Percentiles rank a stretch among this genome's conserved stretches.
Evolutionary conservation across 2,113 vertebrate genomes (phyloP).

Genomic region (Oncorhynchus gorbuscha): DNA sequence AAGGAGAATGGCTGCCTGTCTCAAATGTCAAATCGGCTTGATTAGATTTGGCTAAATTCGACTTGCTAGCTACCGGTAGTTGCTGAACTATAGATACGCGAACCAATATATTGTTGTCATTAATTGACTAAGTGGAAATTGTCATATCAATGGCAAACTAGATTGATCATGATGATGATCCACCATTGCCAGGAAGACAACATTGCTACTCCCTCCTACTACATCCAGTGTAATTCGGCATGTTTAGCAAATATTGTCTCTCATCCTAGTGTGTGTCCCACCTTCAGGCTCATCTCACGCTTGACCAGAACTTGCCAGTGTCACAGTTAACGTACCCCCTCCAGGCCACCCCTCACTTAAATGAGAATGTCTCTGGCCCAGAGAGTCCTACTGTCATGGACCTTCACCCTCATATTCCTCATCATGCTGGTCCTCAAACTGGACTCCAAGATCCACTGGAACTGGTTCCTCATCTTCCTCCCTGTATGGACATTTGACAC

Average conservation of each 20-base stretch:
- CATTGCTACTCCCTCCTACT: too few relatives aligned
- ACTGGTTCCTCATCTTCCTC: conserved; percentile 96
- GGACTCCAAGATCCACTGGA: conserved; percentile 88
- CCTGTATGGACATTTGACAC: conserved; percentile 95
- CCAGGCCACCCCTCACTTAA: neutral
- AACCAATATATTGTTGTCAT: too few relatives aligned
- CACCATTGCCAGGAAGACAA: neutral
- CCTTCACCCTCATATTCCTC: conserved; percentile 91
- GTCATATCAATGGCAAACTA: too few relatives aligned
- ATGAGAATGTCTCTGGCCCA: conserved; percentile 92
- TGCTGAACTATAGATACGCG: neutral
- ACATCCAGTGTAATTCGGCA: conserved; percentile 4
- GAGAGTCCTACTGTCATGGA: conserved; percentile 92
- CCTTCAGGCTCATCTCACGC: neutral
- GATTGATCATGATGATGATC: neutral
- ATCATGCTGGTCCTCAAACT: conserved; percentile 93
- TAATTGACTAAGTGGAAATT: too few relatives aligned
- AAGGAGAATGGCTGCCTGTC: neutral
- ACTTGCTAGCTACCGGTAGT: neutral
- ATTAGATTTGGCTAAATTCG: neutral
- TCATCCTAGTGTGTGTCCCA: conserved; percentile 4
- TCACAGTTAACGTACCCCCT: too few relatives aligned
- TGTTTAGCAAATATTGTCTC: neutral
- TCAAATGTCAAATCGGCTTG: neutral
- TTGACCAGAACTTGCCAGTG: neutral